Evolutionary conservation across 37 sponge, comb jelly and placozoan species (phyloP).

Genomic region (Diacarnus erythraeanus): DNA sequence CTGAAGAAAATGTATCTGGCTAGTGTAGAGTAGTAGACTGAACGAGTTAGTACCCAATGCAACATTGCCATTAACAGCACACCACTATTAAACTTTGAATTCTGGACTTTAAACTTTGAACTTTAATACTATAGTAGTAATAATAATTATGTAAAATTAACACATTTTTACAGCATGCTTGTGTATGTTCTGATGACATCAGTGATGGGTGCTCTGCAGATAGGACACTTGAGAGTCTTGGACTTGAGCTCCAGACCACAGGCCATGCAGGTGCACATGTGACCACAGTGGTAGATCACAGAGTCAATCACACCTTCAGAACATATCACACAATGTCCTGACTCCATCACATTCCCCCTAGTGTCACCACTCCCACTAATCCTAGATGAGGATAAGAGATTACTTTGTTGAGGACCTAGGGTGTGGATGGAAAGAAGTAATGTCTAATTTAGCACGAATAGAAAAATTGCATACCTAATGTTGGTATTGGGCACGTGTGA

Average conservation of each 20-base stretch:
- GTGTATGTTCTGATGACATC: slow-evolving; percentile 82
- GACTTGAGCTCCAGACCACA: slow-evolving; percentile 83
- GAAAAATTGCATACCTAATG: slow-evolving; percentile 12
- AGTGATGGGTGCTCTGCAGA: slow-evolving; percentile 86
- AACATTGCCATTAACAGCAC: too few relatives aligned
- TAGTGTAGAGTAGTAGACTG: neutral
- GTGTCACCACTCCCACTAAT: too few relatives aligned
- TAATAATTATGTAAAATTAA: too few relatives aligned
- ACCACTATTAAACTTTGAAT: neutral
- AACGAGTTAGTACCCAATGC: neutral
- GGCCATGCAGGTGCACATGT: slow-evolving; percentile 87
- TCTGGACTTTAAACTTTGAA: neutral
- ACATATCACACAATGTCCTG: slow-evolving; percentile 88
- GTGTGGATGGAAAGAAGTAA: neutral
- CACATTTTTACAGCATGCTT: slow-evolving; percentile 35
- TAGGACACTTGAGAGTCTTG: slow-evolving; percentile 81
- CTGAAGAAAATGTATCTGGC: neutral
- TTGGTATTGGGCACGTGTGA: slow-evolving; percentile 17
- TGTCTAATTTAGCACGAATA: neutral
- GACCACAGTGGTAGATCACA: slow-evolving; percentile 91
- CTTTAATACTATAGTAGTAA: too few relatives aligned
- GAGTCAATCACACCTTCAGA: slow-evolving; percentile 70
- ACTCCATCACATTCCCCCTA: slow-evolving; percentile 18
- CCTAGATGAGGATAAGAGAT: neutral
- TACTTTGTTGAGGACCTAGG: neutral